These are phyloP conservation scores for Neopelma chrysocephalum DNA, from an alignment of 2,797 vertebrate species.

Conservation along the genomic window DNA sequence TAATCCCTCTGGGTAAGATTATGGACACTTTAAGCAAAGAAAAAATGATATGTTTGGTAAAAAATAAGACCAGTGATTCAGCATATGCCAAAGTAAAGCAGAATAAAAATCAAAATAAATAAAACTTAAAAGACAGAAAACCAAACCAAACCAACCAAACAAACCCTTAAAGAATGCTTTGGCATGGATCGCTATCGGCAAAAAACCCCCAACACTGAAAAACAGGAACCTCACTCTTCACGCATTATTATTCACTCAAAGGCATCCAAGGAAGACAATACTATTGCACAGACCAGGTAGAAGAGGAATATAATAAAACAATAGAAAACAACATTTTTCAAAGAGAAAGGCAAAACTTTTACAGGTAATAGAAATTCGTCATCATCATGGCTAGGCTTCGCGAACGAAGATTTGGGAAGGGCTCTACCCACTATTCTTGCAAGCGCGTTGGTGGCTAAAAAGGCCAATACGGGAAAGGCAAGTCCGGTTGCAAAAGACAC, in stretches of 20 bases:
- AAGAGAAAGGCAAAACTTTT: neutral
- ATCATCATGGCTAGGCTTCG: no score
- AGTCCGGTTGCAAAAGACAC: no score
- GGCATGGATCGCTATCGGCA: neutral
- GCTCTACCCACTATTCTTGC: no score
- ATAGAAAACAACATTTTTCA: neutral
- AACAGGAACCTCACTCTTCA: neutral
- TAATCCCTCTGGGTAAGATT: neutral
- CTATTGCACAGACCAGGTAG: neutral
- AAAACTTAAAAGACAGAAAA: neutral
- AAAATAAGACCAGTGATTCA: neutral
- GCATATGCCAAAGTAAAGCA: neutral
- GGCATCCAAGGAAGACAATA: neutral
- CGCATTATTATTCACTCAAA: neutral
- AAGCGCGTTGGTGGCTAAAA: no score
- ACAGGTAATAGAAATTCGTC: neutral
- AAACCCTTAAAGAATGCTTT: neutral
- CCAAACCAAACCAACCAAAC: rapidly evolving
- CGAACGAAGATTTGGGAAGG: no score
- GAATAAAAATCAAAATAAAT: neutral
- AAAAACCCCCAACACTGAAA: rapidly evolving
- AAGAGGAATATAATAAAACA: neutral
- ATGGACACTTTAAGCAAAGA: neutral
- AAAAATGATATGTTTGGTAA: neutral
- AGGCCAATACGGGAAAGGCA: no score